Percentiles rank a stretch among this genome's conserved stretches.
Conservation (phyloP, 2,797 vertebrate species). For the Anniella stebbinsi region DNA sequence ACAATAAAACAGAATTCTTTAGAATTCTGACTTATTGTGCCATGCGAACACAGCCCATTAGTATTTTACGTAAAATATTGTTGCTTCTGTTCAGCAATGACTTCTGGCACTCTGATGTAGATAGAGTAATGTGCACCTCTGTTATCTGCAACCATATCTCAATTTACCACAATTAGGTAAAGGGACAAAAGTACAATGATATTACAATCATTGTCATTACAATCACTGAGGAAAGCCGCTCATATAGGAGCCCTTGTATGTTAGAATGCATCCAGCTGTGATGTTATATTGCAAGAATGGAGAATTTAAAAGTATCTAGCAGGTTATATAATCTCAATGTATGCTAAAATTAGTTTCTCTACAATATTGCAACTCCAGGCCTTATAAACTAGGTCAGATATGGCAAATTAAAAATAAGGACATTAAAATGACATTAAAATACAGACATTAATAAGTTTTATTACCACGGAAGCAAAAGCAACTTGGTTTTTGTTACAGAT, state of each 20-base stretch:
- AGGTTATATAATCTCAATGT: slow-evolving; percentile 63
- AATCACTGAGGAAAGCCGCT: not conserved
- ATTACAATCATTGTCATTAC: too few relatives aligned
- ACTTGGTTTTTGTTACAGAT: not conserved
- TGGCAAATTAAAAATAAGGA: slow-evolving; percentile 30
- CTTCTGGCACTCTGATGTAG: slow-evolving; percentile 23
- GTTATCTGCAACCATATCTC: not conserved
- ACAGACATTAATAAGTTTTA: slow-evolving; percentile 16
- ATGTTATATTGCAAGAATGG: slow-evolving; percentile 59
- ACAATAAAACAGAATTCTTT: too few relatives aligned
- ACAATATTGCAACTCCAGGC: not conserved
- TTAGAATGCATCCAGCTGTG: slow-evolving; percentile 53
- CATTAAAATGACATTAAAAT: slow-evolving; percentile 24
- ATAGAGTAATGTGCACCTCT: too few relatives aligned
- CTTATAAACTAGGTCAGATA: slow-evolving; percentile 33
- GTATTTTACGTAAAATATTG: not conserved
- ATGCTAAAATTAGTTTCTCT: slow-evolving; percentile 48
- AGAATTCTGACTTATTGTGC: too few relatives aligned
- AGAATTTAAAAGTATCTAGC: slow-evolving; percentile 50
- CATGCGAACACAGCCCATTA: not conserved
- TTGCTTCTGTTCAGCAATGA: not conserved
- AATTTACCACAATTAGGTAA: not conserved
- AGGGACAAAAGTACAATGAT: not conserved
- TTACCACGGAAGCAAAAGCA: slow-evolving; percentile 47
- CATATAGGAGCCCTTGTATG: slow-evolving; percentile 4